These are phyloP conservation scores for Temnothorax curvispinosus DNA, from an alignment of 1,140 invertebrate species.

Conservation along the genomic window DNA sequence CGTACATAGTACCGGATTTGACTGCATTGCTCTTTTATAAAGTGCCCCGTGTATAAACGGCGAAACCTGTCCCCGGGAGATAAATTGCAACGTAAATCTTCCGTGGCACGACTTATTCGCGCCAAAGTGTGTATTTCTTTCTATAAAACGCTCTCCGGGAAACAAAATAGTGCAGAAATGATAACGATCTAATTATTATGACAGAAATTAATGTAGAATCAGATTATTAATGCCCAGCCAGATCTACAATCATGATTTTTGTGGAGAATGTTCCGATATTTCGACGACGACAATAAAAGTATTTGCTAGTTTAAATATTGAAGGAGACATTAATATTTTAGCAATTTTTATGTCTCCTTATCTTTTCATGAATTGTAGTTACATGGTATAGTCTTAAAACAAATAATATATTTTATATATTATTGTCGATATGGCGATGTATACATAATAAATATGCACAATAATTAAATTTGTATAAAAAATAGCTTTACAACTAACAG, in stretches of 20 bases:
- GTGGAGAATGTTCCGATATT: background rate
- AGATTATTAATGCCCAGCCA: background rate
- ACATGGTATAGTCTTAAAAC: background rate
- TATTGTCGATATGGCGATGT: background rate
- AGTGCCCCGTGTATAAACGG: slow-evolving; percentile 17
- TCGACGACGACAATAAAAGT: background rate
- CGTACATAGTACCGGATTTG: background rate
- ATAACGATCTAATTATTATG: slow-evolving; percentile 33
- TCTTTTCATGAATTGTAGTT: background rate
- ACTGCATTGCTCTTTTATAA: slow-evolving; percentile 26
- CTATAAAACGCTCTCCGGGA: slow-evolving; percentile 13
- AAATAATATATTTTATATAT: slow-evolving; percentile 18
- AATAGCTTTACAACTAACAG: background rate
- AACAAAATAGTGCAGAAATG: slow-evolving; percentile 18
- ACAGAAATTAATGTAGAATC: background rate
- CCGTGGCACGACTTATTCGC: background rate
- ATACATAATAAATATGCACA: background rate
- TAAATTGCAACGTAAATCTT: slow-evolving; percentile 43
- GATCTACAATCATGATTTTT: background rate
- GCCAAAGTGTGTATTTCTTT: slow-evolving; percentile 5
- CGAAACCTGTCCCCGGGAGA: slow-evolving; percentile 14
- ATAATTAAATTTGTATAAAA: background rate
- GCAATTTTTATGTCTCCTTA: background rate
- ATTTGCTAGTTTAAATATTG: background rate
- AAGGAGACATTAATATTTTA: no score